Percentiles rank a stretch among this genome's conserved stretches.
Conservation (phyloP, 2,888 invertebrate species). For the Amitus sp. region DNA sequence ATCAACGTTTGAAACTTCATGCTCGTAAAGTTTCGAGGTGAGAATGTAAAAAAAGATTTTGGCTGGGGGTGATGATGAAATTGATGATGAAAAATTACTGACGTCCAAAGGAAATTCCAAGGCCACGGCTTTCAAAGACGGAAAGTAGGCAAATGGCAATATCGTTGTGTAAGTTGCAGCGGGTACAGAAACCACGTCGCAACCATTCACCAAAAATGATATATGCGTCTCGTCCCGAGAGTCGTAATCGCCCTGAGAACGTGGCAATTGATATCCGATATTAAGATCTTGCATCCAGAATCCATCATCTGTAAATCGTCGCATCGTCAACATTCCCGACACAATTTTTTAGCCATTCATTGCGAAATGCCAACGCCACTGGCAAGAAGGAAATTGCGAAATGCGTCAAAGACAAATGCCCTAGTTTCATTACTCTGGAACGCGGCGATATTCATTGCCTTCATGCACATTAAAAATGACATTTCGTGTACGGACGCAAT, state of each 20-base stretch:
- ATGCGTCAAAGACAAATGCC: not conserved
- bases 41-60: no score
- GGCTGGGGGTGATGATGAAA: no score
- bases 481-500: no score
- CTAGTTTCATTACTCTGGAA: not conserved
- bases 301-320: constrained; percentile 51
- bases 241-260: constrained; percentile 23
- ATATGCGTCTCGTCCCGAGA: constrained; percentile 52
- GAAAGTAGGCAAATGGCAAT: constrained; percentile 79
- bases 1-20: no score
- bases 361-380: not conserved
- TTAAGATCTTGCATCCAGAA: constrained; percentile 59
- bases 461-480: no score
- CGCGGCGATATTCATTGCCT: no score
- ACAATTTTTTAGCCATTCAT: not conserved
- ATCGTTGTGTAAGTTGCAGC: constrained; percentile 79
- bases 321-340: not conserved
- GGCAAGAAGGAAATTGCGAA: not conserved
- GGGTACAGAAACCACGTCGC: constrained; percentile 59
- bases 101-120: constrained; percentile 84
- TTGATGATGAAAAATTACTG: constrained; percentile 60
- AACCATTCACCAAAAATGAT: constrained; percentile 62
- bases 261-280: constrained; percentile 34
- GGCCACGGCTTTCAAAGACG: constrained; percentile 76
- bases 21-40: no score